Conservation (phyloP, 1,140 invertebrate species). For the Cyphomyrmex costatus region DNA sequence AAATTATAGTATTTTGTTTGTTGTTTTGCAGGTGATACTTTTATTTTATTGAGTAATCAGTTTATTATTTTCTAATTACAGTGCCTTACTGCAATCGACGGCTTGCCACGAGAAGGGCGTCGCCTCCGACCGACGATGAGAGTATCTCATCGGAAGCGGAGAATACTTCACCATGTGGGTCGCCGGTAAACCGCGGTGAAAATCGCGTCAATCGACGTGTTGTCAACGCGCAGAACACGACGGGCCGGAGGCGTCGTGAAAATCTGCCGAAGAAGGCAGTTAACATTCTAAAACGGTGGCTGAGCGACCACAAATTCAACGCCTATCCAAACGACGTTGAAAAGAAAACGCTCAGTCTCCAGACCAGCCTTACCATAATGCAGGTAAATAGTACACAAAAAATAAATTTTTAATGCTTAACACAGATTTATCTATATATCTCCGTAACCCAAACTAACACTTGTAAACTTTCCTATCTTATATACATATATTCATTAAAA, state of each 20-base stretch:
- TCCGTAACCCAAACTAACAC: too few relatives aligned
- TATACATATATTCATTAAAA: too few relatives aligned
- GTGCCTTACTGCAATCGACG: background rate
- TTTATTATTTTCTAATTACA: background rate
- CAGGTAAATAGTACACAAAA: too few relatives aligned
- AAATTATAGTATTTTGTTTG: too few relatives aligned
- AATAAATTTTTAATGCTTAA: too few relatives aligned
- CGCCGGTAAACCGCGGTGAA: background rate
- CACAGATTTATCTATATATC: too few relatives aligned
- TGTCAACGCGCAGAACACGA: background rate
- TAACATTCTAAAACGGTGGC: constrained; percentile 96
- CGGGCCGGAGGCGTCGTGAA: constrained; percentile 91
- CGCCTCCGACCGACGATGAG: background rate
- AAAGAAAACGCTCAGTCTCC: constrained; percentile 94
- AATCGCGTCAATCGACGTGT: background rate
- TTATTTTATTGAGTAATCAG: too few relatives aligned
- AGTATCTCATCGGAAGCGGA: background rate
- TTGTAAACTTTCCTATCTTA: too few relatives aligned
- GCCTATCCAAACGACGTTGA: constrained; percentile 98
- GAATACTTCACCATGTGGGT: constrained; percentile 71
- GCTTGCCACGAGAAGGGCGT: background rate
- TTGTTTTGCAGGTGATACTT: too few relatives aligned
- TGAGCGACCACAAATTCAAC: constrained; percentile 97
- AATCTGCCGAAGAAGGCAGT: constrained; percentile 97
- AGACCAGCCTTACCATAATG: constrained; percentile 95